A percentile compares a stretch with the other conserved stretches of the same genome.
Evolutionary conservation across 2,797 vertebrate genomes (phyloP).

Genomic region (Myripristis jacobus): DNA sequence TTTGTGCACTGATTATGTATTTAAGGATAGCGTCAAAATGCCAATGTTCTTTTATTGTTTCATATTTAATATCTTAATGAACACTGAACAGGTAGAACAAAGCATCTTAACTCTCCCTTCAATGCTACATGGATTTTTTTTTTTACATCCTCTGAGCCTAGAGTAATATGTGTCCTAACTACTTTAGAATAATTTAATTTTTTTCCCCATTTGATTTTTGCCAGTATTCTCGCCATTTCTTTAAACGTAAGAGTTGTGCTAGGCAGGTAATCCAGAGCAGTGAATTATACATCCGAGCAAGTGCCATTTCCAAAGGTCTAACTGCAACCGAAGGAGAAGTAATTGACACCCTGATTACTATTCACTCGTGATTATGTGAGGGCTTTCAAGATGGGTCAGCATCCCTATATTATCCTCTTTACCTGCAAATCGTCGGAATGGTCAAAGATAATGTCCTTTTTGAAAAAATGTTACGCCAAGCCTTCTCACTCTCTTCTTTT

Average conservation of each 20-base stretch:
- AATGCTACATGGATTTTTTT: slow-evolving; percentile 1
- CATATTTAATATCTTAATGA: too few species aligned
- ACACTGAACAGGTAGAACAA: too few species aligned
- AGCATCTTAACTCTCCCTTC: background rate
- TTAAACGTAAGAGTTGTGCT: too few species aligned
- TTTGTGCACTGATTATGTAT: background rate
- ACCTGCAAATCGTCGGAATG: slow-evolving; percentile 55
- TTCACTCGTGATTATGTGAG: slow-evolving; percentile 75
- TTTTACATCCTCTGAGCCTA: background rate
- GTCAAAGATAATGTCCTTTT: slow-evolving; percentile 50
- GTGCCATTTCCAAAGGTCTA: slow-evolving; percentile 54
- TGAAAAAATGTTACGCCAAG: slow-evolving; percentile 47
- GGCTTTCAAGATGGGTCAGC: slow-evolving; percentile 66
- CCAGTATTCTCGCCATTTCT: background rate
- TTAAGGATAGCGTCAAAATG: background rate
- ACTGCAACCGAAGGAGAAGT: slow-evolving; percentile 47
- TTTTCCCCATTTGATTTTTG: background rate
- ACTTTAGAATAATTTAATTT: background rate
- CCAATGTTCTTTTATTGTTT: too few species aligned
- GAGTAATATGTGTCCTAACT: background rate
- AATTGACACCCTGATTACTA: slow-evolving; percentile 78
- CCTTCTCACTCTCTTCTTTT: slow-evolving; percentile 39
- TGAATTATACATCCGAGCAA: slow-evolving; percentile 38
- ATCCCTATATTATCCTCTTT: slow-evolving; percentile 70
- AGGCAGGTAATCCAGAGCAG: slow-evolving; percentile 11